These are phyloP conservation scores for Popillia japonica DNA, from an alignment of 1,140 invertebrate genomes.

Conservation along the genomic window DNA sequence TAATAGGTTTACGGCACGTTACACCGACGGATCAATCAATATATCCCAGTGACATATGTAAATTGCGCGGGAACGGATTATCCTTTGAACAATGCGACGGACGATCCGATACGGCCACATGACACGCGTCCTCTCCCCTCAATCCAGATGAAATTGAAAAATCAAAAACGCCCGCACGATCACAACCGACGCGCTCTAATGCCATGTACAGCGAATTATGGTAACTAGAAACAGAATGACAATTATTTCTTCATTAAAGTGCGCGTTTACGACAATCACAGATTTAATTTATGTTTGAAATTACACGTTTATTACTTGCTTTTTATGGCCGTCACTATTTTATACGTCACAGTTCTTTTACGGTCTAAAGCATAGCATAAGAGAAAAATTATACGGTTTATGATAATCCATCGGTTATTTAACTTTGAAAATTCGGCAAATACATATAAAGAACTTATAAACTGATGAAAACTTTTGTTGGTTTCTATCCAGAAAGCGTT, in stretches of 20 bases:
- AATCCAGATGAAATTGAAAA: conserved; percentile 32
- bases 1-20: conserved; percentile 33
- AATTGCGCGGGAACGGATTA: conserved; percentile 32
- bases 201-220: background rate
- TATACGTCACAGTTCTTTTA: too few species aligned
- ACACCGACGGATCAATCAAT: conserved; percentile 32
- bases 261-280: too few species aligned
- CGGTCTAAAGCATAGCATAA: too few species aligned
- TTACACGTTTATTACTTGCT: too few species aligned
- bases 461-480: too few species aligned
- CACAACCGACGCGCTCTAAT: background rate
- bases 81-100: conserved; percentile 34
- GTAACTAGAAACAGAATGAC: conserved; percentile 23
- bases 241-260: conserved; percentile 17
- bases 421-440: too few species aligned
- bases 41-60: conserved; percentile 35
- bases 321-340: too few species aligned
- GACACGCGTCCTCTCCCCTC: conserved; percentile 19
- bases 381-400: too few species aligned
- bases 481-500: too few species aligned
- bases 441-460: too few species aligned
- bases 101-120: conserved; percentile 26
- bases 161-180: conserved; percentile 30
- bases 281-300: too few species aligned
- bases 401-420: too few species aligned